These are phyloP conservation scores for Andrena camellia DNA, from an alignment of 2,888 invertebrate species.

Conservation along the genomic window DNA sequence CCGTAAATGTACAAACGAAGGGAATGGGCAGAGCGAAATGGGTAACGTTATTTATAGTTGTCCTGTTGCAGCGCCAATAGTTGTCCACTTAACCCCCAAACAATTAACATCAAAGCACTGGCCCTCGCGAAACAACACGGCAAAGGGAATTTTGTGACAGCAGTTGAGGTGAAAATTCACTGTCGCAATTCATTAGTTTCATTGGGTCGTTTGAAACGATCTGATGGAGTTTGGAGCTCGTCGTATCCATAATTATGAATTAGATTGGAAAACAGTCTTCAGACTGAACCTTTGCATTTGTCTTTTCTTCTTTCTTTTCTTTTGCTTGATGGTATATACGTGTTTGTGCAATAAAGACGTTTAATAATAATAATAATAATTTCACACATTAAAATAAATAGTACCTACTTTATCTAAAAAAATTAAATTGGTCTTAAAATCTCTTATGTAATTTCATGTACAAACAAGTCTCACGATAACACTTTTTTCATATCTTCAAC, in stretches of 20 bases:
- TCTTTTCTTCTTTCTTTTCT: no score
- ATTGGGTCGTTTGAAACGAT: neutral
- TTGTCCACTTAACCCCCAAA: neutral
- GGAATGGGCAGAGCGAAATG: neutral
- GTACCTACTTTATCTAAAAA: no score
- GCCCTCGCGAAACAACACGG: neutral
- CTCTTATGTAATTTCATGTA: no score
- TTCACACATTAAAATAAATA: no score
- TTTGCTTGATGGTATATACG: no score
- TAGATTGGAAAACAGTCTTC: no score
- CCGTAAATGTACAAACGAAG: conserved; percentile 37
- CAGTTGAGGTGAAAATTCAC: neutral
- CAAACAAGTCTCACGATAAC: no score
- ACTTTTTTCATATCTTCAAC: no score
- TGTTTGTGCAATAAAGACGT: no score
- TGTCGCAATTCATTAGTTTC: neutral
- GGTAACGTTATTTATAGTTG: conserved; percentile 26
- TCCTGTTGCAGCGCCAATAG: neutral
- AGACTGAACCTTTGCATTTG: no score
- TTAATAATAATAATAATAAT: no score
- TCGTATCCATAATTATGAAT: neutral
- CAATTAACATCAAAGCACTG: neutral
- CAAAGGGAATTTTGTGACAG: neutral
- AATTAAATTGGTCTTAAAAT: no score
- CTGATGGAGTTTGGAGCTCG: neutral